Conservation (phyloP, 2,797 vertebrate species). For the Sebastes diploproa region DNA sequence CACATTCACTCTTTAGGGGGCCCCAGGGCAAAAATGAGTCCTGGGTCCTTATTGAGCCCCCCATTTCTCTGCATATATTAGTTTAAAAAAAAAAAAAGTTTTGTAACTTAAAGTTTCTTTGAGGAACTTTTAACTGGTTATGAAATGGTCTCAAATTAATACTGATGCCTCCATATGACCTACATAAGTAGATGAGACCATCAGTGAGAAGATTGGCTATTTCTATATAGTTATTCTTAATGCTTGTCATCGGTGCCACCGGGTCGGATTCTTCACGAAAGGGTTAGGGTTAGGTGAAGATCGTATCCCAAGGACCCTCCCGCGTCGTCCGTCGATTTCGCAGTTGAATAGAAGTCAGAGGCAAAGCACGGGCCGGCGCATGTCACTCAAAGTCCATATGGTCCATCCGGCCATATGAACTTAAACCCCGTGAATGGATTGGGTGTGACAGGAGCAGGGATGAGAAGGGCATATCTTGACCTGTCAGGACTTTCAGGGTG, state of each 20-base stretch:
- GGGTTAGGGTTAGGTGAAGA: too few relatives aligned
- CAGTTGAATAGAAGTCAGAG: too few relatives aligned
- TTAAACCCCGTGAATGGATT: too few relatives aligned
- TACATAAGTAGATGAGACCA: neutral
- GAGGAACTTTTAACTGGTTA: neutral
- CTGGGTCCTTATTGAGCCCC: neutral
- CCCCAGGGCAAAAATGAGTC: neutral
- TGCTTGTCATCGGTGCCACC: neutral
- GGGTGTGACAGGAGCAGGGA: too few relatives aligned
- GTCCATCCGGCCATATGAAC: too few relatives aligned
- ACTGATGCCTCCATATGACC: neutral
- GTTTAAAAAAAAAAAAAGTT: neutral
- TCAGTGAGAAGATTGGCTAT: neutral
- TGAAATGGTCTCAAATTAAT: neutral
- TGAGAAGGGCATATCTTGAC: too few relatives aligned
- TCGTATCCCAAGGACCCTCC: too few relatives aligned
- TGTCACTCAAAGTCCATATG: too few relatives aligned
- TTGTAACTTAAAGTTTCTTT: neutral
- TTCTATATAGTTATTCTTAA: neutral
- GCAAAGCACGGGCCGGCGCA: too few relatives aligned
- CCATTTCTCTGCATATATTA: neutral
- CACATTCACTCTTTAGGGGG: neutral
- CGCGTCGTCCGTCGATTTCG: accelerated
- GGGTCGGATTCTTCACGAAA: neutral
- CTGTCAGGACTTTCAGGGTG: too few relatives aligned